phyloP scores from a whole-genome alignment of 2,113 vertebrate species.

The Petrocephalus zakoni region DNA sequence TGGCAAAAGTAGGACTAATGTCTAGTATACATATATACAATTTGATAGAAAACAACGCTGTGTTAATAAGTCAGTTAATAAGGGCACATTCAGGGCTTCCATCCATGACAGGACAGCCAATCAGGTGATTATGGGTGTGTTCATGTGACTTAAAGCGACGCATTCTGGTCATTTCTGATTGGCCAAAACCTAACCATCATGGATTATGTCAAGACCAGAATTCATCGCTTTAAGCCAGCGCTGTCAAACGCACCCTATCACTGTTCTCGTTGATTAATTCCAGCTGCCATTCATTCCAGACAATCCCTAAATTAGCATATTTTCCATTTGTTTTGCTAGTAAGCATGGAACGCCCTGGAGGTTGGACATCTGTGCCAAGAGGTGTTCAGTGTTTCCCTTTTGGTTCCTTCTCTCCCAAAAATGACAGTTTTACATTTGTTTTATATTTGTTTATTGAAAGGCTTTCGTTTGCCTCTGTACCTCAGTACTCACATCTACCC shows the following conservation, averaged over 20 bases:
- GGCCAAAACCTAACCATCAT: no score
- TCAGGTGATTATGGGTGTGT: neutral
- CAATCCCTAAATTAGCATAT: neutral
- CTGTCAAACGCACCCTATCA: no score
- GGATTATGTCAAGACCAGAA: no score
- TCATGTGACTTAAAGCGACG: no score
- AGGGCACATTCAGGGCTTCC: neutral
- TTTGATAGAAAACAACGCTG: neutral
- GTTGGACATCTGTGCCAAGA: neutral
- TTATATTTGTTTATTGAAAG: neutral
- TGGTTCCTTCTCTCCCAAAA: neutral
- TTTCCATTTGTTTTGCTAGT: neutral
- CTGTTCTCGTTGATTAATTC: neutral
- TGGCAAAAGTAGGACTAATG: neutral
- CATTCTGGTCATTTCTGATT: no score
- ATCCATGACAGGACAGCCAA: neutral
- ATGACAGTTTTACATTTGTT: neutral
- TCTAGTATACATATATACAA: neutral
- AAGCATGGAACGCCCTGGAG: neutral
- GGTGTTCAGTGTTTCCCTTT: neutral
- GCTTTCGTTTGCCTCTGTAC: neutral
- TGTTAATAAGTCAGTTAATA: neutral
- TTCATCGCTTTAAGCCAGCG: no score
- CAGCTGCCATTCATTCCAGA: neutral
- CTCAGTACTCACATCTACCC: neutral